phyloP scores from a whole-genome alignment of 2,113 vertebrate species.

The Sisor rabdophorus region DNA sequence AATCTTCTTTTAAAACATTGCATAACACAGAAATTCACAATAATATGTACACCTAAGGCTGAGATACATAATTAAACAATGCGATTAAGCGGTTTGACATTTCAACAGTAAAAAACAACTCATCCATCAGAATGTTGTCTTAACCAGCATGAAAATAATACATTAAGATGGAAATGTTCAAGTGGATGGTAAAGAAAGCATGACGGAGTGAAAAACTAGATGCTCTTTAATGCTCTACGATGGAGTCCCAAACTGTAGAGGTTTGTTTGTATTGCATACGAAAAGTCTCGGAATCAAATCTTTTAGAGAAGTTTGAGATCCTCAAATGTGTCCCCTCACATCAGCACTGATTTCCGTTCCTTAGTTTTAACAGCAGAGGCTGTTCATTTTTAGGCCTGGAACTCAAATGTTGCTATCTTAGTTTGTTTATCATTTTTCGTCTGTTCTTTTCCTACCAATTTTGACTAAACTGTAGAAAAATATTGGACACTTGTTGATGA shows the following conservation, averaged over 20 bases:
- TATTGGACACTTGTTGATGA: neutral
- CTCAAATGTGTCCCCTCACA: conserved; percentile 12
- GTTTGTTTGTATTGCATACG: conserved; percentile 49
- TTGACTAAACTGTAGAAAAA: conserved; percentile 8
- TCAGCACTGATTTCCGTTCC: conserved; percentile 31
- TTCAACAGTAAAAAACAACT: conserved; percentile 27
- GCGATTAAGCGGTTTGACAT: conserved; percentile 1
- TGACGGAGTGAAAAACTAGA: conserved; percentile 19
- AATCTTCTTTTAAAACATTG: conserved; percentile 12
- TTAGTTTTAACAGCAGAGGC: conserved; percentile 33
- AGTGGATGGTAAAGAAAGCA: conserved; percentile 11
- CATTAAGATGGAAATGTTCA: conserved; percentile 31
- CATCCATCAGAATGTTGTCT: conserved; percentile 27
- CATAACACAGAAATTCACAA: conserved; percentile 40
- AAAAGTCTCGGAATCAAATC: conserved; percentile 34
- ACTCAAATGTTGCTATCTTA: conserved; percentile 20
- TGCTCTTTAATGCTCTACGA: conserved; percentile 36
- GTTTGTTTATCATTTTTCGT: conserved; percentile 18
- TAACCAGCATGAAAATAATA: conserved; percentile 23
- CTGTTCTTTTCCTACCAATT: conserved; percentile 10
- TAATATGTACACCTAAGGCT: conserved; percentile 27
- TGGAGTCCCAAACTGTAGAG: conserved; percentile 35
- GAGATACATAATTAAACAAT: conserved; percentile 19
- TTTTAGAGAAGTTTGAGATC: conserved; percentile 35
- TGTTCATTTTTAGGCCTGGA: conserved; percentile 28